phyloP scores from a whole-genome alignment of 1,140 invertebrate species.

The Pachyrhynchus sulphureomaculatus region DNA sequence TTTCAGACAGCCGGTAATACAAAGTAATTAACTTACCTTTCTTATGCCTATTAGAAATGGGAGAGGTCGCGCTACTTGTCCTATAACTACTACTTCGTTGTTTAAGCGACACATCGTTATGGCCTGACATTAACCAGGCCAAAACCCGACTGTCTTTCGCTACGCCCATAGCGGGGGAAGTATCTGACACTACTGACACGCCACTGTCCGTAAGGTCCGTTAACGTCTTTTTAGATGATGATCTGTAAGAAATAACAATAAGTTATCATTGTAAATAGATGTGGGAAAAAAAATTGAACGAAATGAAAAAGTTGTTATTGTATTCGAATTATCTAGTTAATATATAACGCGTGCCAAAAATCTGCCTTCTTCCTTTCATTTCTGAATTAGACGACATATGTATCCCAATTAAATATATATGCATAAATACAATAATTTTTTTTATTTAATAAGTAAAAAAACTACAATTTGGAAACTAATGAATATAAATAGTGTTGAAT shows the following conservation, averaged over 20 bases:
- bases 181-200: constrained; percentile 74
- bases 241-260: constrained; percentile 57
- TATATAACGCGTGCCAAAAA: too few relatives aligned
- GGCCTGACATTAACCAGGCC: constrained; percentile 57
- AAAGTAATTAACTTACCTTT: constrained; percentile 25
- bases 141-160: constrained; percentile 58
- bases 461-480: too few relatives aligned
- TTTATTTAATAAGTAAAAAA: too few relatives aligned
- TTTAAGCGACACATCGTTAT: constrained; percentile 48
- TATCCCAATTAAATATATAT: too few relatives aligned
- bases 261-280: too few relatives aligned
- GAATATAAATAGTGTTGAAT: too few relatives aligned
- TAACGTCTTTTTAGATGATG: constrained; percentile 68
- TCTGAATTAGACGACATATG: too few relatives aligned
- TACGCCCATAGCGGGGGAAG: constrained; percentile 49
- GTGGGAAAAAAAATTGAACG: too few relatives aligned
- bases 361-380: too few relatives aligned
- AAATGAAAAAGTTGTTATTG: too few relatives aligned
- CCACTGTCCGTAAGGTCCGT: constrained; percentile 78
- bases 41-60: constrained; percentile 33
- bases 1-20: background rate
- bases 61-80: constrained; percentile 37
- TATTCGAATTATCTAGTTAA: too few relatives aligned
- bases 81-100: constrained; percentile 39
- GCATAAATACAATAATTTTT: too few relatives aligned